Conservation (phyloP, 2,797 vertebrate genomes). For the Balearica regulorum region DNA sequence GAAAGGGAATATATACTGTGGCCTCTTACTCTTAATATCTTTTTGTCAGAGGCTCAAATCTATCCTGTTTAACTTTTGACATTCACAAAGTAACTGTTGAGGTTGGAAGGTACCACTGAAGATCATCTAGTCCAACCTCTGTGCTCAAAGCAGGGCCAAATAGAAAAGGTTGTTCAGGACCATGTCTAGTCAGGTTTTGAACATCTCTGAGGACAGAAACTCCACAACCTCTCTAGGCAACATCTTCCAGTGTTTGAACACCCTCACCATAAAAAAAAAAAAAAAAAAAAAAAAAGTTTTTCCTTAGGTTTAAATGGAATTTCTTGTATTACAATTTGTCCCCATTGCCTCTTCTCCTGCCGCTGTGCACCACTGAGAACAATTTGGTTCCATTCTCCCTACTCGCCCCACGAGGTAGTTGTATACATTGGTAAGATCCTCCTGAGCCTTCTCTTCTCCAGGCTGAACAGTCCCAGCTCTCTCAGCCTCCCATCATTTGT, state of each 20-base stretch:
- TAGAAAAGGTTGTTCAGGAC: background rate
- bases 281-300: background rate
- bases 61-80: background rate
- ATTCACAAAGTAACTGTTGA: background rate
- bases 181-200: background rate
- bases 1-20: background rate
- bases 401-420: background rate
- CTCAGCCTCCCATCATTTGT: background rate
- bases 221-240: background rate
- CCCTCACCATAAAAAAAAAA: too few relatives aligned
- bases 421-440: background rate
- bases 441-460: background rate
- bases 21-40: background rate
- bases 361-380: background rate
- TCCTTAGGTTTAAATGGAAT: background rate
- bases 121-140: background rate
- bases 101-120: background rate
- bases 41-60: background rate
- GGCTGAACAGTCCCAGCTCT: background rate
- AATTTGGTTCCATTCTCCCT: background rate
- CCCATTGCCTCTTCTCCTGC: background rate
- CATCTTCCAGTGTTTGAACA: background rate
- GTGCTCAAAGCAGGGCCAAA: background rate
- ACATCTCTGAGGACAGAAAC: background rate
- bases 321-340: background rate